These are phyloP conservation scores for Pachyrhynchus sulphureomaculatus DNA, from an alignment of 1,140 invertebrate species.

Conservation along the genomic window DNA sequence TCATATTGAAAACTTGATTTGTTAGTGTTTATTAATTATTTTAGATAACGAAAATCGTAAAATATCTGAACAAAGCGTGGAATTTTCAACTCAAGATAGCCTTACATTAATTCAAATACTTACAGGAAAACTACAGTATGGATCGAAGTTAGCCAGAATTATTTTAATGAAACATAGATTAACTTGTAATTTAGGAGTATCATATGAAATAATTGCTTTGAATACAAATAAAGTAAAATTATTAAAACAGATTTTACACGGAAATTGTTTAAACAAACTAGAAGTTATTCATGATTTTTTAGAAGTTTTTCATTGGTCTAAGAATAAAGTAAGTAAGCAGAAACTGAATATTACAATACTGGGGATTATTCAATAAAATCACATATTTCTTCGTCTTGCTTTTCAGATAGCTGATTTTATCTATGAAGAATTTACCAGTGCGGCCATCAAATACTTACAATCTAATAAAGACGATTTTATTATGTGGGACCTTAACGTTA, in stretches of 20 bases:
- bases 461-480: slow-evolving; percentile 54
- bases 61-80: slow-evolving; percentile 17
- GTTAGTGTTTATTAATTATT: too few species aligned
- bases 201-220: slow-evolving; percentile 57
- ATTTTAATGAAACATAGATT: slow-evolving; percentile 59
- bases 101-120: slow-evolving; percentile 40
- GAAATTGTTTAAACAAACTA: slow-evolving; percentile 57
- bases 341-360: too few species aligned
- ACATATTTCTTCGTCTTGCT: too few species aligned
- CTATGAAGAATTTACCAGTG: slow-evolving; percentile 57
- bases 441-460: slow-evolving; percentile 54
- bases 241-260: slow-evolving; percentile 57
- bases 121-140: slow-evolving; percentile 52
- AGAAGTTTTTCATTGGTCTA: slow-evolving; percentile 42
- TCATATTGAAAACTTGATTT: too few species aligned
- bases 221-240: slow-evolving; percentile 55
- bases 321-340: slow-evolving; percentile 39
- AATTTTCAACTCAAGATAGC: slow-evolving; percentile 38
- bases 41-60: slow-evolving; percentile 16
- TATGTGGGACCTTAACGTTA: slow-evolving; percentile 60
- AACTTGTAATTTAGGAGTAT: slow-evolving; percentile 56
- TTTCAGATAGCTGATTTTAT: slow-evolving; percentile 59
- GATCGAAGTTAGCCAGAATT: slow-evolving; percentile 55
- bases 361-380: too few species aligned
- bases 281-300: slow-evolving; percentile 58